Base-by-base conservation (phyloP, 2,888 invertebrate species). In the Pedicia rivosa region DNA sequence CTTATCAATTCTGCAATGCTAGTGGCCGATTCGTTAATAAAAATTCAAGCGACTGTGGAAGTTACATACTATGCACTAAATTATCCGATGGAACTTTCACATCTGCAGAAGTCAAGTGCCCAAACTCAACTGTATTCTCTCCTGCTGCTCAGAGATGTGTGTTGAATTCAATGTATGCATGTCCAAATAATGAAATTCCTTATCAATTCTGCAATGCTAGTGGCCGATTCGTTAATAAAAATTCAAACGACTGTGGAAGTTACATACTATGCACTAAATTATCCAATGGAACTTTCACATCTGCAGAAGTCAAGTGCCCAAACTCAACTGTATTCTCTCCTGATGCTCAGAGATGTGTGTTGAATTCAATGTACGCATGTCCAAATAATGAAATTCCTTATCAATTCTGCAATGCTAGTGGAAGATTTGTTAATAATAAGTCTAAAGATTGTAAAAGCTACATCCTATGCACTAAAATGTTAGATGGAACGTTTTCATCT, bases 401-500 rank as follows among this genome's bases (percentile, higher is more conserved):
- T 17, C 17, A 9, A 10, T 4, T 12, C 13, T 12, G n/a, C n/a
- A 27, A 27, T 27, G 2, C 2, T 14, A 33, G 8, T 19, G 34
- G 34, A 6, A 13, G 24, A 16, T 15, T 35, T n/a, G 10, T 17
- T 12, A 26, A 35, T 13, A n/a, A 25, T 16, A 17, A 5, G 4
- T 35, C 35, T 6, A 17, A 2, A 16, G 16, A 35, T 26, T 35
- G 35, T 20, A 12, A 25, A 26, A 26, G 14, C 6, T 35, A 35
- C 16, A 4, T n/a, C 4, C 6, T 35, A 7, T 35, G 31, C 12
- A 31, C 31, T n/a, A 3, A 31, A 12, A 12, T 19, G 8, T 12
- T 7, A 17, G 13, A 31, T 13, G 31, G 31, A n/a, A 31, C 5
- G 8, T 31, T n/a, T 17, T 10, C 31, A 19, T 31, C 31, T n/a